phyloP scores from a whole-genome alignment of 2,888 invertebrate genomes.

The Anticlea derivata region DNA sequence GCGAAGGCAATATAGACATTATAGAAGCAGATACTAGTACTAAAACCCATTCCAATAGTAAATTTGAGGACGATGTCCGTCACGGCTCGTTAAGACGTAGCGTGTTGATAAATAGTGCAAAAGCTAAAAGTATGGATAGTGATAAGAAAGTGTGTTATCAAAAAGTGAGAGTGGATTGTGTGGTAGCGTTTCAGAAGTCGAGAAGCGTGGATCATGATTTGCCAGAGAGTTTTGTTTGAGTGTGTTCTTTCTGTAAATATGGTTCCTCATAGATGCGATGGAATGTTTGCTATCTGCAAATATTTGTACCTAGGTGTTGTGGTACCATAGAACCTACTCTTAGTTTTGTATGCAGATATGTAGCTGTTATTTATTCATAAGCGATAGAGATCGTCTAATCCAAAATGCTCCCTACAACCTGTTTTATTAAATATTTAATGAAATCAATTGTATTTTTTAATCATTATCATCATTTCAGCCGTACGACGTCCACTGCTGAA shows the following conservation, averaged over 20 bases:
- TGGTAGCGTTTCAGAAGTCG: conserved; percentile 72
- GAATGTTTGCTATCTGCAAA: too few relatives aligned
- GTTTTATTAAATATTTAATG: too few relatives aligned
- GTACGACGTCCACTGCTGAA: too few relatives aligned
- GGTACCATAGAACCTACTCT: too few relatives aligned
- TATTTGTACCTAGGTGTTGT: too few relatives aligned
- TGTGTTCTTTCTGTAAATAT: background rate
- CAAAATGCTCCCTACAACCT: too few relatives aligned
- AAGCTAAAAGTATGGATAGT: conserved; percentile 68
- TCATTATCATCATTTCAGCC: too few relatives aligned
- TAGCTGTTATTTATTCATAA: too few relatives aligned
- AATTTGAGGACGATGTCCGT: conserved; percentile 48
- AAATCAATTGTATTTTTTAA: background rate
- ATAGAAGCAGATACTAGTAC: conserved; percentile 49
- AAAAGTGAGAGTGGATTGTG: conserved; percentile 70
- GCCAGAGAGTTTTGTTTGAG: conserved; percentile 76
- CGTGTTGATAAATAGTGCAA: conserved; percentile 76
- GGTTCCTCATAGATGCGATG: too few relatives aligned
- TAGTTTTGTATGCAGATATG: too few relatives aligned
- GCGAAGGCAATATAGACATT: conserved; percentile 68
- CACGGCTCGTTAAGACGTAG: conserved; percentile 73
- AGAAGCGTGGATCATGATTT: conserved; percentile 70
- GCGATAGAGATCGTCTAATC: too few relatives aligned
- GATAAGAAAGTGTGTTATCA: conserved; percentile 68
- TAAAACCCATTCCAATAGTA: conserved; percentile 69